These are phyloP conservation scores for Ptyas mucosa DNA, from an alignment of 2,113 vertebrate genomes.

Conservation along the genomic window DNA sequence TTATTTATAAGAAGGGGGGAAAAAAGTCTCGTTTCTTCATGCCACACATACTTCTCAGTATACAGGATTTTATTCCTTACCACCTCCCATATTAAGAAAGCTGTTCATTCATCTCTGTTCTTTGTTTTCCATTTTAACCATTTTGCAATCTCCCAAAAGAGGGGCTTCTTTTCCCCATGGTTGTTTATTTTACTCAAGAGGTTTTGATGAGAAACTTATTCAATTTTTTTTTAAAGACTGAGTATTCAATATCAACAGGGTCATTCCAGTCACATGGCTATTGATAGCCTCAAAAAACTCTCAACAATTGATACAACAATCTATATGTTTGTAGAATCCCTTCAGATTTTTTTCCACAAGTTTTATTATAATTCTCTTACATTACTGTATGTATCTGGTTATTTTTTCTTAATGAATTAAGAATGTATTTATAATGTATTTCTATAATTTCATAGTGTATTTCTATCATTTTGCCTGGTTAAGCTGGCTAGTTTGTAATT, in stretches of 20 bases:
- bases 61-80: background rate
- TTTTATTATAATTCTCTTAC: background rate
- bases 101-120: background rate
- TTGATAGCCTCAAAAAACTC: background rate
- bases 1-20: no score
- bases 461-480: background rate
- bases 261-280: background rate
- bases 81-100: background rate
- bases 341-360: background rate
- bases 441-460: background rate
- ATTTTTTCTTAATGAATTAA: background rate
- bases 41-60: background rate
- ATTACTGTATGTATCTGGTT: background rate
- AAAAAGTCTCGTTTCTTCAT: no score
- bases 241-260: background rate
- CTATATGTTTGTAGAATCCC: background rate
- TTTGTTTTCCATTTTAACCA: background rate
- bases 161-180: background rate
- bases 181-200: background rate
- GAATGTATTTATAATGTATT: no score
- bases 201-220: background rate
- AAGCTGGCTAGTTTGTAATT: background rate
- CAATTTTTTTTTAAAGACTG: background rate
- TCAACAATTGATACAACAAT: background rate
- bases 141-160: background rate